A percentile compares a stretch with the other conserved stretches of the same genome.
Conservation (phyloP, 2,888 invertebrate genomes). For the Chymomyza procnemis region DNA sequence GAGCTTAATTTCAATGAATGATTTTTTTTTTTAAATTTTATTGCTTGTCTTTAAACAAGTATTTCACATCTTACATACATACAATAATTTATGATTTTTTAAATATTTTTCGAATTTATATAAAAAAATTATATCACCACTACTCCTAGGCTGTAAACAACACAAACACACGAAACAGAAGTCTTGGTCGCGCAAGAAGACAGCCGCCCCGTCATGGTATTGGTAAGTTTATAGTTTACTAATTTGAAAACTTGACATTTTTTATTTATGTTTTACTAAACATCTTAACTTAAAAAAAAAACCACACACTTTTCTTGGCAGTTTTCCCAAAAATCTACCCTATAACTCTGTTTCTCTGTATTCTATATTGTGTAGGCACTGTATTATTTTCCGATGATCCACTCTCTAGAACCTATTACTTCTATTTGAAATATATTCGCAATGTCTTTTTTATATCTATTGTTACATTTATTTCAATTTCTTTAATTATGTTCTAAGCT, state of each 20-base stretch:
- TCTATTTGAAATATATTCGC: too few species aligned
- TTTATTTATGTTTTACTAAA: background rate
- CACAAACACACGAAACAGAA: slow-evolving; percentile 79
- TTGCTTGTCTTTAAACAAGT: slow-evolving; percentile 18
- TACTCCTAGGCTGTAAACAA: slow-evolving; percentile 79
- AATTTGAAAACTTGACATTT: slow-evolving; percentile 2
- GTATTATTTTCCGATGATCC: background rate
- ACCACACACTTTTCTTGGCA: slow-evolving; percentile 2
- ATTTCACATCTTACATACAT: background rate
- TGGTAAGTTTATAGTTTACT: slow-evolving; percentile 74
- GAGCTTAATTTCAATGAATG: background rate
- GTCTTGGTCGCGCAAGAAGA: slow-evolving; percentile 79
- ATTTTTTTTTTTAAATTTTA: background rate
- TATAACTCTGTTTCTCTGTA: slow-evolving; percentile 8
- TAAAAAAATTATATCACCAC: slow-evolving; percentile 65
- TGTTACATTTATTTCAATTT: too few species aligned
- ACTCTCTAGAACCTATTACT: background rate
- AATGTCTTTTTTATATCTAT: too few species aligned
- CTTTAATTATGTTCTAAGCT: too few species aligned
- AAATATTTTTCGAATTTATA: slow-evolving; percentile 3
- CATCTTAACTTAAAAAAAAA: slow-evolving; percentile 4
- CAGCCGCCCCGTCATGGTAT: slow-evolving; percentile 80
- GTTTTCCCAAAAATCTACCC: slow-evolving; percentile 11
- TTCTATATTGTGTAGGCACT: background rate
- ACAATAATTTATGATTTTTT: background rate